Base-by-base conservation (phyloP, 1,140 invertebrate species). In the Anagrus nilaparvatae region DNA sequence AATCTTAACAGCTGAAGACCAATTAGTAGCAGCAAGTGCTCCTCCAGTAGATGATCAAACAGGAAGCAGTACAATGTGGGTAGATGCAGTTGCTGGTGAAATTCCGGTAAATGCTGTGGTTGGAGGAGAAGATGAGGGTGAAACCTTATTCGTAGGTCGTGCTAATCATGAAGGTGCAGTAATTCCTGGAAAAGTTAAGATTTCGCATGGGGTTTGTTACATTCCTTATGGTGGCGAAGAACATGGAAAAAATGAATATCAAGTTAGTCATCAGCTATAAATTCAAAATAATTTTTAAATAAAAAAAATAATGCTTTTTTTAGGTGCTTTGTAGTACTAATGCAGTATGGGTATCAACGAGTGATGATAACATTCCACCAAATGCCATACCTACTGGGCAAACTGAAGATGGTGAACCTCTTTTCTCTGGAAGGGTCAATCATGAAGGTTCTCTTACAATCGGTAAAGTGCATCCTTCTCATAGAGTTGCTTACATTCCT, bases 221-320 rank as follows among this genome's bases (percentile, higher is more conserved):
- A 59, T 89, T 1, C 62, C 84, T 12, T 89, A 82, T 80, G 84
- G 84, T 8, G 84, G 85, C 21, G 62, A 60, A 12, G 86, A 90
- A 58, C 81, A 87, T 51, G 75, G 73, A 25, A 81, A 83, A 50
- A 48, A 59, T 13, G 71, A 83, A 35, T 91, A 88, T 55, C 78
- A 89, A 68, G 81, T 84, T 50, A 47, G 46, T 44, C 13, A 14
- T 9, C 13, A 30, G 13, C 13, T 30, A 14, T 30, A 21, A 38
- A 39, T 24, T 45, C 14, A 39, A 28, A 21, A 25, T 23, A 45
- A 34, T 28, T 17, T 8, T 39, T 19, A 30, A 28, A 2, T 9
- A 25, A 25, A 34, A 40, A 39, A 32, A 30, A 24, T 43, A 16
- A 21, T 49, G 38, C 10, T 10, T 32, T 14, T 43, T 51, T 14